A percentile compares a stretch with the other conserved stretches of the same genome.
Conservation (phyloP, 2,113 vertebrate genomes). For the Mustelus asterias region DNA sequence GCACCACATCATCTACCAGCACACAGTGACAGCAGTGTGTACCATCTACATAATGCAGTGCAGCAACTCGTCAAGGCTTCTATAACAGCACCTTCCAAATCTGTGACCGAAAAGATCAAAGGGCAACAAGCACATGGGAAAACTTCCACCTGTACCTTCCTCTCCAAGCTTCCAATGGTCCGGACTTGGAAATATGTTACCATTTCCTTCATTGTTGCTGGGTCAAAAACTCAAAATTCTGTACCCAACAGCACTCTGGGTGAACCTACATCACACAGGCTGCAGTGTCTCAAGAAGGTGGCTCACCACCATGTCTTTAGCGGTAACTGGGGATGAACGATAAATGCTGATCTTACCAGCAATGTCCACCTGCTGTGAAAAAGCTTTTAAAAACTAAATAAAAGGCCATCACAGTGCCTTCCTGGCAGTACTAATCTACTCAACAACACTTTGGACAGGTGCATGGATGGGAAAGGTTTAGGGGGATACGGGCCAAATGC, state of each 20-base stretch:
- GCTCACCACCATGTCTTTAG: background rate
- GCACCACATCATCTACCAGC: no score
- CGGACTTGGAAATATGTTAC: background rate
- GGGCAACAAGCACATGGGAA: background rate
- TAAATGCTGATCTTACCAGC: background rate
- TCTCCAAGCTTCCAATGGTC: background rate
- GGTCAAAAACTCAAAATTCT: background rate
- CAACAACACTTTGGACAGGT: background rate
- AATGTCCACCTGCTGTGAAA: background rate
- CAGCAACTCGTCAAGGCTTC: background rate
- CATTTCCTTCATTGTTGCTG: background rate
- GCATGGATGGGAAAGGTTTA: no score
- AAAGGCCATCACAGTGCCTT: background rate
- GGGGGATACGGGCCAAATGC: no score
- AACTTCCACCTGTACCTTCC: background rate
- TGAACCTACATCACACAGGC: background rate
- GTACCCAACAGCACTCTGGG: background rate
- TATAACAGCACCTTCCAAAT: background rate
- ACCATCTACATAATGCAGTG: background rate
- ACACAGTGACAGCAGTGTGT: background rate
- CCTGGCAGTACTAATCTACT: background rate
- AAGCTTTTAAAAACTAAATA: no score
- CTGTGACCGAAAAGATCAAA: background rate
- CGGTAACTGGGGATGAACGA: background rate
- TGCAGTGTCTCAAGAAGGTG: no score